Percentiles rank a stretch among this genome's conserved stretches.
Evolutionary conservation across 2,888 invertebrate species (phyloP).

Genomic region (Apodemia duryi): DNA sequence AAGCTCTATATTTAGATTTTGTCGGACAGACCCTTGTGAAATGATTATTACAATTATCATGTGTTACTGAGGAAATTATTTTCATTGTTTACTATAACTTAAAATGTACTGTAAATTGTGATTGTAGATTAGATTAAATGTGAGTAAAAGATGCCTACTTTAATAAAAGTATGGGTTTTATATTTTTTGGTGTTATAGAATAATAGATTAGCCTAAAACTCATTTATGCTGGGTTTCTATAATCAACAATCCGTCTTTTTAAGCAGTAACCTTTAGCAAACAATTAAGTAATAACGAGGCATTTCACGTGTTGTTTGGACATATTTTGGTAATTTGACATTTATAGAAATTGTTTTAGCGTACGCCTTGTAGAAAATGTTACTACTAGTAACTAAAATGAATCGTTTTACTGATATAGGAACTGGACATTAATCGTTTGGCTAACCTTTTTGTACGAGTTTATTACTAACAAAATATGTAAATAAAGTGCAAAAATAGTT

Average conservation of each 20-base stretch:
- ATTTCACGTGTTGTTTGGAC: too few relatives aligned
- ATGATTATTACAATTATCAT: background rate
- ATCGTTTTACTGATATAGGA: too few relatives aligned
- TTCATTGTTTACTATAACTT: background rate
- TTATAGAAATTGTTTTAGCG: too few relatives aligned
- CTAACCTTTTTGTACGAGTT: background rate
- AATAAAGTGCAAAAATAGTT: background rate
- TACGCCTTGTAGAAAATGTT: too few relatives aligned
- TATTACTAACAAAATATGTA: background rate
- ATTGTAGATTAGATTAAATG: background rate
- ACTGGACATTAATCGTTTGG: background rate
- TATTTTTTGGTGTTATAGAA: background rate
- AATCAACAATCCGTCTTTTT: too few relatives aligned
- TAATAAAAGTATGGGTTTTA: background rate
- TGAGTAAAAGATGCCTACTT: background rate
- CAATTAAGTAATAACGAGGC: too few relatives aligned
- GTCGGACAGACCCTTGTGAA: background rate
- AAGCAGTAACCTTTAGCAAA: too few relatives aligned
- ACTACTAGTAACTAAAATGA: too few relatives aligned
- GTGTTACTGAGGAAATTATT: background rate
- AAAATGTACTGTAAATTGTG: background rate
- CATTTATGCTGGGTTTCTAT: background rate
- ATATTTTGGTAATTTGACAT: too few relatives aligned
- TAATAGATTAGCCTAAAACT: background rate
- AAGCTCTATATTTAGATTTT: conserved; percentile 37